Percentiles rank a stretch among this genome's conserved stretches.
Conservation (phyloP, 2,888 invertebrate genomes). For the Patella caerulea region DNA sequence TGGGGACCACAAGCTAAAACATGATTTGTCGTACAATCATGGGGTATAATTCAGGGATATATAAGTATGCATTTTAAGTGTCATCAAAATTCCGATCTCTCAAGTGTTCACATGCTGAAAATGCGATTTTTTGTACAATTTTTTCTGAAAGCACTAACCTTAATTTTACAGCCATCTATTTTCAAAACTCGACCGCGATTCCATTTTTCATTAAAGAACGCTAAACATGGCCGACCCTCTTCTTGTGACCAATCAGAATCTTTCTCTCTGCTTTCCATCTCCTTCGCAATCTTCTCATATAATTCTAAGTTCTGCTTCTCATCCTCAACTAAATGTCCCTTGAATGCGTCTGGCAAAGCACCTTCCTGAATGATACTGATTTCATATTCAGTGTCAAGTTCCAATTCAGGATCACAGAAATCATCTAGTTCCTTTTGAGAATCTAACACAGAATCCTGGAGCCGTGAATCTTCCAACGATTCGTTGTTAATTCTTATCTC, state of each 20-base stretch:
- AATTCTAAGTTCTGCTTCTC: conserved; percentile 7
- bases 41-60: too few relatives aligned
- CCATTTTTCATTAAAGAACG: conserved; percentile 57
- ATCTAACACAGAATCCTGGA: too few relatives aligned
- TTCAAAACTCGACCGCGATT: neutral
- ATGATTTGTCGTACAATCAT: too few relatives aligned
- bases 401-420: neutral
- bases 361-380: neutral
- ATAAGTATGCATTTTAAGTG: too few relatives aligned
- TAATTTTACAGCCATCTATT: neutral
- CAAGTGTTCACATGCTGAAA: too few relatives aligned
- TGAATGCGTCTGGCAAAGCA: neutral
- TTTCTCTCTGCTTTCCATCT: conserved; percentile 27
- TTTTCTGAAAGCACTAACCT: neutral
- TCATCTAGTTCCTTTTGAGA: too few relatives aligned
- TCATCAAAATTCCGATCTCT: too few relatives aligned
- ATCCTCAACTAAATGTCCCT: neutral
- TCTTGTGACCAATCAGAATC: conserved; percentile 72
- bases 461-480: neutral
- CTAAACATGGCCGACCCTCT: conserved; percentile 80
- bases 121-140: too few relatives aligned
- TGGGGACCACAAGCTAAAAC: too few relatives aligned
- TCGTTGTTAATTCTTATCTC: conserved; percentile 18
- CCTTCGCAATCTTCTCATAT: conserved; percentile 23
- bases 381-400: neutral